phyloP scores from a whole-genome alignment of 2,888 invertebrate genomes.

The Lycocerus yunnanus region DNA sequence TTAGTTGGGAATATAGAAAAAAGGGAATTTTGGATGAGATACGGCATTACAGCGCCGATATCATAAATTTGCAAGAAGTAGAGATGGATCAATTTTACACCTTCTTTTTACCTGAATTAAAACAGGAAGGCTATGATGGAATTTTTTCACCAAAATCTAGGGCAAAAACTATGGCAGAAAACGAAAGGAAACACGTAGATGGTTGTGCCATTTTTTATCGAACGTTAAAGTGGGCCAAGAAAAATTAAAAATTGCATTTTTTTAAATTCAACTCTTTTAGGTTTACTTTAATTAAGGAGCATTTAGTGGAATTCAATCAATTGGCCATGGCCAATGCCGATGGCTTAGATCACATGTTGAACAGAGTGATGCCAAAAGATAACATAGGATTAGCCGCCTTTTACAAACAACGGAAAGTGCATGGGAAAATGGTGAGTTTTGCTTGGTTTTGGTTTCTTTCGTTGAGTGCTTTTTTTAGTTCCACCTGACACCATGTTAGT shows the following conservation, averaged over 20 bases:
- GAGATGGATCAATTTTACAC: slow-evolving; percentile 99
- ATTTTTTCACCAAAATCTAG: slow-evolving; percentile 98
- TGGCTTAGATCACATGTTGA: slow-evolving; percentile 97
- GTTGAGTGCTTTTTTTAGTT: slow-evolving; percentile 36
- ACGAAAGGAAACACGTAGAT: slow-evolving; percentile 96
- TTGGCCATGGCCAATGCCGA: slow-evolving; percentile 98
- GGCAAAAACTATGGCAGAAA: slow-evolving; percentile 97
- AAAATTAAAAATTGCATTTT: neutral
- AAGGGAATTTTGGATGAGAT: slow-evolving; percentile 97
- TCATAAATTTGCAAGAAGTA: slow-evolving; percentile 95
- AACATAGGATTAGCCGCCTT: slow-evolving; percentile 97
- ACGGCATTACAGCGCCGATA: slow-evolving; percentile 93
- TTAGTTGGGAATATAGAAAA: slow-evolving; percentile 98
- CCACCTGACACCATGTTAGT: slow-evolving; percentile 77
- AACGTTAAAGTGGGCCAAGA: slow-evolving; percentile 77
- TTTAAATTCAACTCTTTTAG: slow-evolving; percentile 58
- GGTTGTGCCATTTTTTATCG: slow-evolving; percentile 99
- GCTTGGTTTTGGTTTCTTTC: neutral
- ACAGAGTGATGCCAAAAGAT: slow-evolving; percentile 98
- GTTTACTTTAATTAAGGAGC: slow-evolving; percentile 93
- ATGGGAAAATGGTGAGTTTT: slow-evolving; percentile 80
- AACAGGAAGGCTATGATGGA: slow-evolving; percentile 89
- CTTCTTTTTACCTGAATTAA: slow-evolving; percentile 93
- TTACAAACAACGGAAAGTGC: slow-evolving; percentile 93
- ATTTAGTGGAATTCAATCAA: slow-evolving; percentile 97